Conservation (phyloP, 2,888 invertebrate genomes). For the Trissolcus brochymenae region DNA sequence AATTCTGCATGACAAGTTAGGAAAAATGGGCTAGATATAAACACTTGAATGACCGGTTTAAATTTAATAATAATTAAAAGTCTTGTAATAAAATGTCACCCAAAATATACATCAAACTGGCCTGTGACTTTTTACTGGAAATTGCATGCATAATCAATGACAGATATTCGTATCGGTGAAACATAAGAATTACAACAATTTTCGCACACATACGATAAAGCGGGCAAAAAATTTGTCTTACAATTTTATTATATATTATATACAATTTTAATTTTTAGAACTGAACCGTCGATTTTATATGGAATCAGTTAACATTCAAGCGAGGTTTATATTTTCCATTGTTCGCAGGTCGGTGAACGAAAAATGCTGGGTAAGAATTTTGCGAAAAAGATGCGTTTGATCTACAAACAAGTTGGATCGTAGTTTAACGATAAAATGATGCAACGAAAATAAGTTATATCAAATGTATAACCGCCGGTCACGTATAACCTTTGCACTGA, state of each 20-base stretch:
- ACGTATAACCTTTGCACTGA: slow-evolving; percentile 61
- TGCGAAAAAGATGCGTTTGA: slow-evolving; percentile 12
- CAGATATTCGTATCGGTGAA: neutral
- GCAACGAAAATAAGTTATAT: slow-evolving; percentile 56
- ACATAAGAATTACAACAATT: no score
- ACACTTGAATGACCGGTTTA: slow-evolving; percentile 4
- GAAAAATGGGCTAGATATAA: neutral
- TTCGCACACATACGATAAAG: no score
- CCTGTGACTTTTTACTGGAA: neutral
- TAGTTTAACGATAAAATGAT: slow-evolving; percentile 55
- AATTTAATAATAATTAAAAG: neutral
- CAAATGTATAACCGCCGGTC: slow-evolving; percentile 55
- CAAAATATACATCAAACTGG: neutral
- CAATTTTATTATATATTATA: no score
- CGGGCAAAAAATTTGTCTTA: no score
- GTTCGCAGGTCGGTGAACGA: no score
- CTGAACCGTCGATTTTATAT: neutral
- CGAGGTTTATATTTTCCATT: no score
- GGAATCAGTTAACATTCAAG: no score
- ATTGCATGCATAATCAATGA: slow-evolving; percentile 1
- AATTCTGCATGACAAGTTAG: no score
- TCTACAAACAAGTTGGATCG: slow-evolving; percentile 12
- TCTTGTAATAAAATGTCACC: neutral
- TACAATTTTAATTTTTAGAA: no score
- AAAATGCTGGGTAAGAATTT: neutral